Percentiles rank a stretch among this genome's conserved stretches.
Conservation (phyloP, 2,797 vertebrate species). For the Bryconaethiops microstoma region DNA sequence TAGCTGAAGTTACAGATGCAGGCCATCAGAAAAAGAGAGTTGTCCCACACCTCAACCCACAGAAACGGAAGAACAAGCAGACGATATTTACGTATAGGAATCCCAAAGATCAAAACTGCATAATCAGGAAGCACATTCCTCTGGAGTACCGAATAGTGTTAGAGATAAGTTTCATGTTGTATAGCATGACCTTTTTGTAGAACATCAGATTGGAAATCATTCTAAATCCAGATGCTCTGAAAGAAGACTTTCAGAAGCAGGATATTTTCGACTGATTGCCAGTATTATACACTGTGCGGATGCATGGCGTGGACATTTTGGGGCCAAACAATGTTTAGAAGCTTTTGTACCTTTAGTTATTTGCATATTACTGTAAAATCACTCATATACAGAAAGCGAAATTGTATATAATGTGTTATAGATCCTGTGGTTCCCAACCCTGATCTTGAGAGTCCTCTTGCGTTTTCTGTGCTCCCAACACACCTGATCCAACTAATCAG, state of each 20-base stretch:
- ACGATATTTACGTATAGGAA: not conserved
- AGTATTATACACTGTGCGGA: not conserved
- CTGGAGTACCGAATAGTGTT: not conserved
- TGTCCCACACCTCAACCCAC: not conserved
- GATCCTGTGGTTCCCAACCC: not conserved
- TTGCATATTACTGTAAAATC: slow-evolving; percentile 7
- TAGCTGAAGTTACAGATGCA: not conserved
- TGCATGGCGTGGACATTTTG: slow-evolving; percentile 17
- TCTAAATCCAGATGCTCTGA: not conserved
- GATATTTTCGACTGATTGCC: not conserved
- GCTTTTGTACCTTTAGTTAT: not conserved
- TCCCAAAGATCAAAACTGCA: not conserved
- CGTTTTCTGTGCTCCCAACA: too few species aligned
- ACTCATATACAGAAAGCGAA: not conserved
- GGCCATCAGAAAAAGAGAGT: not conserved
- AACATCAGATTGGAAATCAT: not conserved
- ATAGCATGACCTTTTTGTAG: not conserved
- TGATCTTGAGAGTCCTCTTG: not conserved
- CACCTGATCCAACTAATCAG: too few species aligned
- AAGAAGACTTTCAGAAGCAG: not conserved
- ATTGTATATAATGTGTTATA: not conserved
- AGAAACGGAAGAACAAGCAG: not conserved
- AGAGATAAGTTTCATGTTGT: not conserved
- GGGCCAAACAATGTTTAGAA: not conserved
- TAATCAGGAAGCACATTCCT: not conserved